phyloP scores from a whole-genome alignment of 1,140 invertebrate genomes.

The Panulirus ornatus region DNA sequence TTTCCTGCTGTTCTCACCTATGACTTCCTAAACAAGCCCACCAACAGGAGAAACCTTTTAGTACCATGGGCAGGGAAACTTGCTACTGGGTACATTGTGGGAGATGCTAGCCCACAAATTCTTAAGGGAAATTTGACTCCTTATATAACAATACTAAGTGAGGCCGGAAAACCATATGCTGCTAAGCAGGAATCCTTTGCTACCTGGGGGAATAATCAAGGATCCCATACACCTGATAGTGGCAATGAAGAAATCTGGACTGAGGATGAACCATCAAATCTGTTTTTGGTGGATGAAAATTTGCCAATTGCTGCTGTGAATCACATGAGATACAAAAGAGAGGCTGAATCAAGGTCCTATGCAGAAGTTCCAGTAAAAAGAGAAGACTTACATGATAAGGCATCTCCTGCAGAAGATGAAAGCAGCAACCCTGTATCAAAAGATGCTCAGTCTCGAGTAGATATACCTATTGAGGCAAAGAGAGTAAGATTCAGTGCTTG shows the following conservation, averaged over 20 bases:
- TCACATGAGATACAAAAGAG: neutral
- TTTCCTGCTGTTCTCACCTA: neutral
- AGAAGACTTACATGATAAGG: neutral
- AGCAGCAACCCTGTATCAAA: neutral
- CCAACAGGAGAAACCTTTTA: neutral
- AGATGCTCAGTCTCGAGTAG: conserved; percentile 23
- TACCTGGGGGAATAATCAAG: neutral
- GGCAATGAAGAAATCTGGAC: neutral
- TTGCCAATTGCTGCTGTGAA: neutral
- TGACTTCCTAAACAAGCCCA: neutral
- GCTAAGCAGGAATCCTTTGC: neutral
- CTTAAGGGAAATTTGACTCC: neutral
- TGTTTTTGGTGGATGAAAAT: neutral
- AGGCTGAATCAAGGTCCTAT: conserved; percentile 1
- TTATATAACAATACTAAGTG: neutral
- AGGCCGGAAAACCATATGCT: neutral
- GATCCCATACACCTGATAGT: neutral
- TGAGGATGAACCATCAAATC: neutral
- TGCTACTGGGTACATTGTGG: neutral
- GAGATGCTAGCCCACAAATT: neutral
- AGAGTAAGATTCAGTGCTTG: conserved; percentile 36
- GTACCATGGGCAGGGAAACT: conserved; percentile 33
- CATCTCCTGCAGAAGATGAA: neutral
- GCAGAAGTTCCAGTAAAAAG: neutral
- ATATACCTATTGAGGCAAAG: conserved; percentile 11